Evolutionary conservation across 2,888 invertebrate species (phyloP).

Genomic region (Sipunculus nudus): DNA sequence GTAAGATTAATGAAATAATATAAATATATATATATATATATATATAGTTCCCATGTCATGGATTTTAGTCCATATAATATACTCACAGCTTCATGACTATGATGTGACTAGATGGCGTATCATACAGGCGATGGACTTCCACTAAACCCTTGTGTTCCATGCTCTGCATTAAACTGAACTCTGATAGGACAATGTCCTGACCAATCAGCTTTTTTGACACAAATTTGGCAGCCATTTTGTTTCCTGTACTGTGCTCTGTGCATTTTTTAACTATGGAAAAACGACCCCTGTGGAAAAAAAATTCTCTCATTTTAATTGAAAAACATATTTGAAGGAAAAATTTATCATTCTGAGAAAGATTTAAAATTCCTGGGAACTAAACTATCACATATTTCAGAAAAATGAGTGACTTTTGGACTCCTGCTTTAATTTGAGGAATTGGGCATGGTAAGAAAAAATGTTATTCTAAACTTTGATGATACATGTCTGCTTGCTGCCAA

Average conservation of each 20-base stretch:
- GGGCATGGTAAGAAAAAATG: no score
- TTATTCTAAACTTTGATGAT: no score
- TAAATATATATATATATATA: no score
- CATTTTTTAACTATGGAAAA: conserved; percentile 79
- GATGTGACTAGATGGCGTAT: conserved; percentile 78
- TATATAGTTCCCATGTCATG: no score
- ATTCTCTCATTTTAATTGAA: not conserved
- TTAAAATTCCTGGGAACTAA: no score
- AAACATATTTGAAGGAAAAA: no score
- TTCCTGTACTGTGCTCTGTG: conserved; percentile 79
- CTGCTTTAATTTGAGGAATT: no score
- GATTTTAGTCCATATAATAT: not conserved
- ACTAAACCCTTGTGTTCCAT: conserved; percentile 76
- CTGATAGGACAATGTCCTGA: conserved; percentile 71
- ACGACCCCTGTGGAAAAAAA: conserved; percentile 71
- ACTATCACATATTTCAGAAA: no score
- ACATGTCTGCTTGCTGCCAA: no score
- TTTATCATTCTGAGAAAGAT: no score
- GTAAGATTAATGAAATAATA: no score
- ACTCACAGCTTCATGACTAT: conserved; percentile 81
- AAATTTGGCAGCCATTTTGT: conserved; percentile 79
- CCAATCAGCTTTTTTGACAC: conserved; percentile 73
- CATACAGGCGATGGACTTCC: conserved; percentile 80
- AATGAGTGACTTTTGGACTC: no score
- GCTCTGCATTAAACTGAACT: not conserved